A percentile compares a stretch with the other conserved stretches of the same genome.
Evolutionary conservation across 2,113 vertebrate species (phyloP).

Genomic region (Megaceryle torquata): DNA sequence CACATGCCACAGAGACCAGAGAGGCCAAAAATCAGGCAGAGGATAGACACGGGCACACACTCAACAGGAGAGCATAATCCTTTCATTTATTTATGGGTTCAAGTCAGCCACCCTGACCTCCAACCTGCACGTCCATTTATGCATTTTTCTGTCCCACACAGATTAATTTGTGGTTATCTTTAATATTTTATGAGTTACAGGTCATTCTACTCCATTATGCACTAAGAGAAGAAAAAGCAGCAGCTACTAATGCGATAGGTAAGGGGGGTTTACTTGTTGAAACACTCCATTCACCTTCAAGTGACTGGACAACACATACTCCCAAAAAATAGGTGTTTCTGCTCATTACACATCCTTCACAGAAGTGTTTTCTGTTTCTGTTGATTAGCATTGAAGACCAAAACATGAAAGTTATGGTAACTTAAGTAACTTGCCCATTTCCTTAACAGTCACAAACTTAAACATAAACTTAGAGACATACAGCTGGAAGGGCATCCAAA

Average conservation of each 20-base stretch:
- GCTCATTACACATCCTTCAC: background rate
- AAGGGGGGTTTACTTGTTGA: background rate
- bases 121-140: background rate
- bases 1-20: background rate
- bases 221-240: background rate
- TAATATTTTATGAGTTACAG: conserved; percentile 26
- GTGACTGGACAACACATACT: background rate
- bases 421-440: background rate
- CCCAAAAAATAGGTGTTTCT: background rate
- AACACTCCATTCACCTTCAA: background rate
- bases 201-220: background rate
- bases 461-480: background rate
- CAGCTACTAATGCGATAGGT: background rate
- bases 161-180: conserved; percentile 13
- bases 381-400: background rate
- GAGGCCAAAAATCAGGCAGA: background rate
- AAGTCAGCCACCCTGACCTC: background rate
- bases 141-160: background rate
- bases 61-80: background rate
- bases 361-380: background rate
- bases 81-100: conserved; percentile 33
- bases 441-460: background rate
- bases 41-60: background rate
- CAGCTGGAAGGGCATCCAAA: background rate
- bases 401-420: background rate